Base-by-base conservation (phyloP, 2,888 invertebrate species). In the Cheilosia soror region DNA sequence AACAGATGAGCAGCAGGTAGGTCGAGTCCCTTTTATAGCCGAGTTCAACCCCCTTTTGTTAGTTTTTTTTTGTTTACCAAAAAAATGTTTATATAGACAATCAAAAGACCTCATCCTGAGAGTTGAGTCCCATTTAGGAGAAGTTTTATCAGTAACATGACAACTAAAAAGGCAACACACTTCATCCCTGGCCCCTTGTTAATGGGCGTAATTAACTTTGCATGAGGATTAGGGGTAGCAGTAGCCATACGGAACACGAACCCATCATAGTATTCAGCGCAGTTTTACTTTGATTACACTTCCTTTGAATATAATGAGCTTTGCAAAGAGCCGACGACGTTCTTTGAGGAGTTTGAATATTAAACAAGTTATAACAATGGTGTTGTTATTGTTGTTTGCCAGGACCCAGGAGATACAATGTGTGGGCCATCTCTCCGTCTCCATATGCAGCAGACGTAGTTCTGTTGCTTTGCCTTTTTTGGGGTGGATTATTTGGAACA, bases 141-240 rank as follows among this genome's bases (percentile, higher is more conserved):
- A 68, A 44, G 62, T 68, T 71, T 77, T 66, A 72, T 72, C 63
- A 63, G 62, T 31, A 65, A 60, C 65, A 11, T 63, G 63, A 49
- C 75, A 11, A 73, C 42, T 31, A 71, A 66, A 72, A 79, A 57
- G 53, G 9, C 51, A 68, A 11, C 66, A 53, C 6, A 68, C 51
- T 68, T 68, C 72, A 60, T 75, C 66, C 66, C 53, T 44, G 47
- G 55, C 53, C 68, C 68, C 71, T 77, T 76, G 80, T 80, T 85
- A 85, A 80, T 85, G 85, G 76, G 71, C 72, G 72, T 85, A 85
- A 85, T 85, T 85, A 85, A 85, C 85, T 85, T 85, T 80, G 85
- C 76, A 85, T 77, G 80, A 80, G 81, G 85, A 85, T 85, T 80
- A 85, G 76, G 80, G 65, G 75, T 29, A 62, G 78, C 33, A 73